These are phyloP conservation scores for Coboldia fuscipes DNA, from an alignment of 1,140 invertebrate species.

Conservation along the genomic window DNA sequence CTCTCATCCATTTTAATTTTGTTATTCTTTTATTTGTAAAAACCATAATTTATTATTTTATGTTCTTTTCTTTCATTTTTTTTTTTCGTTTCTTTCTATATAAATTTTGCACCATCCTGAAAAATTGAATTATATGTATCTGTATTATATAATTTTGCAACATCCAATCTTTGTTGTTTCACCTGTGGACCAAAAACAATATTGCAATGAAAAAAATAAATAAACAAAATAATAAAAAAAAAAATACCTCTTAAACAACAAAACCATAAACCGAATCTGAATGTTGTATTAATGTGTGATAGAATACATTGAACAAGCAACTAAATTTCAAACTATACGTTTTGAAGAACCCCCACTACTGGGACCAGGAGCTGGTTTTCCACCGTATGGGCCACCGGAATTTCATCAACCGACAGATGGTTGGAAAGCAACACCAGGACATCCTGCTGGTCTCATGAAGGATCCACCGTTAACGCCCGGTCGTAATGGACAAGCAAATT, in stretches of 20 bases:
- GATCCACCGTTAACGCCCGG: constrained; percentile 18
- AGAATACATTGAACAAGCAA: too few species aligned
- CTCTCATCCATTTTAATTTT: too few species aligned
- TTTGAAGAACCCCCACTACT: constrained; percentile 22
- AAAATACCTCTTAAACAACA: neutral
- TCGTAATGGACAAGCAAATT: constrained; percentile 18
- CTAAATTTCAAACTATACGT: constrained; percentile 6
- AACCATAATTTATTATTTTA: too few species aligned
- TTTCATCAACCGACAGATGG: constrained; percentile 20
- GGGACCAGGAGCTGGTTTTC: constrained; percentile 19
- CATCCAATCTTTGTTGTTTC: too few species aligned
- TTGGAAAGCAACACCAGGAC: constrained; percentile 19
- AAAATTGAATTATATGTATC: too few species aligned
- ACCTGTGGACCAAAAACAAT: neutral
- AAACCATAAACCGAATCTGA: neutral
- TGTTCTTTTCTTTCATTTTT: too few species aligned
- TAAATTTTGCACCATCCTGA: too few species aligned
- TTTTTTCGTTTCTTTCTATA: too few species aligned
- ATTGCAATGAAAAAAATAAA: neutral
- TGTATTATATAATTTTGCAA: too few species aligned
- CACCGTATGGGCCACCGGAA: constrained; percentile 19
- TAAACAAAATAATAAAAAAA: neutral
- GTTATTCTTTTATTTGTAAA: too few species aligned
- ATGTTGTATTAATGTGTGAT: too few species aligned
- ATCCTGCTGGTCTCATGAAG: constrained; percentile 21